Conservation (phyloP, 2,113 vertebrate genomes). For the Pelodiscus sinensis region DNA sequence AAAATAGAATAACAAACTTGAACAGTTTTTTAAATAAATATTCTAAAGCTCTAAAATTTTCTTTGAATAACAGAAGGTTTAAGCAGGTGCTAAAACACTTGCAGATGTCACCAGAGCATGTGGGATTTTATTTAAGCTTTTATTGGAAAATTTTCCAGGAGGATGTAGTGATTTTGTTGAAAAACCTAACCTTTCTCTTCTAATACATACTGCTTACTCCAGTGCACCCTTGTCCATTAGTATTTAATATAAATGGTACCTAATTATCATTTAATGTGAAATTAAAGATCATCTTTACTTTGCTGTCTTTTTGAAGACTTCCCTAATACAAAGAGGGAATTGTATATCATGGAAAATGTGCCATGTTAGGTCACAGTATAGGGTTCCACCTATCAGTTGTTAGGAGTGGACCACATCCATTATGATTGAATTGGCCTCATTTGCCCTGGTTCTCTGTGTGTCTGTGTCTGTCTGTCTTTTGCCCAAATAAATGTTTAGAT, state of each 20-base stretch:
- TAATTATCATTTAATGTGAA: slow-evolving; percentile 29
- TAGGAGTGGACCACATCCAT: no score
- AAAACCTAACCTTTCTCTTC: background rate
- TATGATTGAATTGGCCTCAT: no score
- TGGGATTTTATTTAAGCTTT: background rate
- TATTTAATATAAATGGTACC: background rate
- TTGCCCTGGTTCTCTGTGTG: no score
- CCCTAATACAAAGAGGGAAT: slow-evolving; percentile 26
- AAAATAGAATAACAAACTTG: background rate
- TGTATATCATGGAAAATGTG: background rate
- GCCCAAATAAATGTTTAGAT: no score
- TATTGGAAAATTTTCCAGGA: background rate
- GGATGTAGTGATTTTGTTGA: background rate
- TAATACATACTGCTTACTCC: background rate
- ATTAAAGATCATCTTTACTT: slow-evolving; percentile 35
- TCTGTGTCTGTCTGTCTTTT: no score
- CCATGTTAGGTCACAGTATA: background rate
- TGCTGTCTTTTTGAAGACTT: slow-evolving; percentile 30
- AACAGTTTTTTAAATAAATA: background rate
- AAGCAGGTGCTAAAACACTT: background rate
- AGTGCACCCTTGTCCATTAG: background rate
- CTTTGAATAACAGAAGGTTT: background rate
- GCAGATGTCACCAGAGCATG: background rate
- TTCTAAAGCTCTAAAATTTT: background rate
- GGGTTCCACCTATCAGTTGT: background rate